phyloP scores from a whole-genome alignment of 2,797 vertebrate genomes.

The Falco novaeseelandiae region DNA sequence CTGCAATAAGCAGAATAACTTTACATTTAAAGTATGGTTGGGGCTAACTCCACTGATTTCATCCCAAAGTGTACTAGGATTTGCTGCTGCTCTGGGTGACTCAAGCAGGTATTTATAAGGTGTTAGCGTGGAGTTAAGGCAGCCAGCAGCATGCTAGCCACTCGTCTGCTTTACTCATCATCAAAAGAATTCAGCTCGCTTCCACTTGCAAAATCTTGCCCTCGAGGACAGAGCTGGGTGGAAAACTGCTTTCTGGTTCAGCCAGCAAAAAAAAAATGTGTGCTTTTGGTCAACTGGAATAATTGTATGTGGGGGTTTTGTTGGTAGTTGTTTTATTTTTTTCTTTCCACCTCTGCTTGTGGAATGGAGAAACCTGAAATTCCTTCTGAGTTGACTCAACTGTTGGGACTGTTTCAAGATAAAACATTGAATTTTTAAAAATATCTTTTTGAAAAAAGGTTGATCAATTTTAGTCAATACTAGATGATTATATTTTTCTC shows the following conservation, averaged over 20 bases:
- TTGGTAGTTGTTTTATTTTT: background rate
- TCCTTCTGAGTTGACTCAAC: background rate
- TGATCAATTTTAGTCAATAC: background rate
- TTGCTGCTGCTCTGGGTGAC: background rate
- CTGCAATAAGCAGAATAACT: background rate
- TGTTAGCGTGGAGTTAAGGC: background rate
- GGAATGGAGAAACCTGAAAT: background rate
- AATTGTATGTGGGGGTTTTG: background rate
- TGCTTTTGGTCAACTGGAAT: background rate
- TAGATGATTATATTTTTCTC: background rate
- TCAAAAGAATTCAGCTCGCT: background rate
- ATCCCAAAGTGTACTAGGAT: background rate
- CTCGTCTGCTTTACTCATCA: slow-evolving; percentile 37
- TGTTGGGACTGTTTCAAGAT: background rate
- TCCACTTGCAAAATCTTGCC: background rate
- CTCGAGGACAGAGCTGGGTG: background rate
- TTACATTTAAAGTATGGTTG: background rate
- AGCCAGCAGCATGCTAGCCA: background rate
- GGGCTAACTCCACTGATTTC: background rate
- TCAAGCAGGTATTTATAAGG: background rate
- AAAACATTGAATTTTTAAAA: background rate
- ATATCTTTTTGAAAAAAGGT: background rate
- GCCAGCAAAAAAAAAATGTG: background rate
- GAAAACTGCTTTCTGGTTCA: background rate
- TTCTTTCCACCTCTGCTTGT: background rate